Evolutionary conservation across 2,888 invertebrate species (phyloP).

Genomic region (Esperia sulphurella): DNA sequence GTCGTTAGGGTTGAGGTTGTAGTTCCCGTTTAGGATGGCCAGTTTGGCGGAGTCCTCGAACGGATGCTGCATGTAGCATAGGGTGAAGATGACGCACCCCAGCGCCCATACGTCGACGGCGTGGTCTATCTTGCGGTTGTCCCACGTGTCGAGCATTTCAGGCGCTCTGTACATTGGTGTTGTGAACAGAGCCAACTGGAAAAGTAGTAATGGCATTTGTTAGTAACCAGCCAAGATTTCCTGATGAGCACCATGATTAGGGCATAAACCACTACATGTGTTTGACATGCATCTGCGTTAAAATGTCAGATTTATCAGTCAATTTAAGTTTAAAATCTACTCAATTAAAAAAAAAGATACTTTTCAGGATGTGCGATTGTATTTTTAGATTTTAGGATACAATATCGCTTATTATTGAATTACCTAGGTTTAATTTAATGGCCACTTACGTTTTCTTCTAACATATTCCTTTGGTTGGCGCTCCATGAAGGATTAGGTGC

Average conservation of each 20-base stretch:
- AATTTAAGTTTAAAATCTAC: no score
- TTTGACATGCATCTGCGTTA: no score
- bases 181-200: slow-evolving; percentile 86
- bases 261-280: no score
- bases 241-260: no score
- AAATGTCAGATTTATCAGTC: no score
- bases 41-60: slow-evolving; percentile 98
- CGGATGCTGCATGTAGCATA: slow-evolving; percentile 97
- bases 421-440: not conserved
- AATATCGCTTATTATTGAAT: no score
- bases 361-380: no score
- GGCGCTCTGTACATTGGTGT: slow-evolving; percentile 98
- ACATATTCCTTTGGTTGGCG: slow-evolving; percentile 91
- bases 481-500: slow-evolving; percentile 94
- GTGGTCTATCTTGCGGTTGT: slow-evolving; percentile 94
- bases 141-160: slow-evolving; percentile 99
- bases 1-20: slow-evolving; percentile 89
- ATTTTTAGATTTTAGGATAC: no score
- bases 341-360: no score
- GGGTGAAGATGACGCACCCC: slow-evolving; percentile 95
- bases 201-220: not conserved
- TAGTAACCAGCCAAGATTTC: no score
- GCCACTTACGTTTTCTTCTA: slow-evolving; percentile 93
- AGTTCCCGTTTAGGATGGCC: slow-evolving; percentile 97
- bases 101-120: slow-evolving; percentile 97